phyloP scores from a whole-genome alignment of 1,140 invertebrate species.

The Brachionus asplanchnoidis region DNA sequence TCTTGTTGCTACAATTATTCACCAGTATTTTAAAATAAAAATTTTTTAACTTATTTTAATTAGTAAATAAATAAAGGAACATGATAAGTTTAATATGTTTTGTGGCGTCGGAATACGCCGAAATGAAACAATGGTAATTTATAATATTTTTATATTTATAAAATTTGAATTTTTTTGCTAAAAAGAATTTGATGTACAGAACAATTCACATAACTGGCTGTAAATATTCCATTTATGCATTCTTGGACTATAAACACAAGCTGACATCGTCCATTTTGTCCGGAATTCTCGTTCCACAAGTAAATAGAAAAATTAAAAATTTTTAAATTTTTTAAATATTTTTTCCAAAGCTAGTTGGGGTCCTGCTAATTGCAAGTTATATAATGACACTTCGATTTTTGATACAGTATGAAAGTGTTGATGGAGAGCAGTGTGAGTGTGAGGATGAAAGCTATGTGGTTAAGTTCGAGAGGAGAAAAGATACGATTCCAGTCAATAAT shows the following conservation, averaged over 20 bases:
- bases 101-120: conserved; percentile 1
- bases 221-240: conserved; percentile 36
- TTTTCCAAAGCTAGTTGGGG: not conserved
- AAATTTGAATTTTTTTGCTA: not conserved
- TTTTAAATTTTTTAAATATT: not conserved
- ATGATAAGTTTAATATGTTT: conserved; percentile 12
- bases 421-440: not conserved
- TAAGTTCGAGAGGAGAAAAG: not conserved
- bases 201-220: conserved; percentile 30
- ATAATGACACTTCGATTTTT: conserved; percentile 18
- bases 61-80: not conserved
- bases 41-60: not conserved
- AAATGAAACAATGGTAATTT: not conserved
- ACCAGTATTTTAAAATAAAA: not conserved
- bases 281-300: conserved; percentile 13
- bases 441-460: not conserved
- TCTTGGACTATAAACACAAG: conserved; percentile 36
- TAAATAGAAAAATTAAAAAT: not conserved
- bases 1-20: conserved; percentile 29
- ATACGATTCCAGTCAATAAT: not conserved
- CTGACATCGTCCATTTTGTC: not conserved
- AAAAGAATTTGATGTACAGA: not conserved
- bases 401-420: conserved; percentile 14
- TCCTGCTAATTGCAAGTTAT: conserved; percentile 6
- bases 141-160: not conserved